A percentile compares a stretch with the other conserved stretches of the same genome.
Evolutionary conservation across 1,140 invertebrate species (phyloP).

Genomic region (Drosophila suzukii): DNA sequence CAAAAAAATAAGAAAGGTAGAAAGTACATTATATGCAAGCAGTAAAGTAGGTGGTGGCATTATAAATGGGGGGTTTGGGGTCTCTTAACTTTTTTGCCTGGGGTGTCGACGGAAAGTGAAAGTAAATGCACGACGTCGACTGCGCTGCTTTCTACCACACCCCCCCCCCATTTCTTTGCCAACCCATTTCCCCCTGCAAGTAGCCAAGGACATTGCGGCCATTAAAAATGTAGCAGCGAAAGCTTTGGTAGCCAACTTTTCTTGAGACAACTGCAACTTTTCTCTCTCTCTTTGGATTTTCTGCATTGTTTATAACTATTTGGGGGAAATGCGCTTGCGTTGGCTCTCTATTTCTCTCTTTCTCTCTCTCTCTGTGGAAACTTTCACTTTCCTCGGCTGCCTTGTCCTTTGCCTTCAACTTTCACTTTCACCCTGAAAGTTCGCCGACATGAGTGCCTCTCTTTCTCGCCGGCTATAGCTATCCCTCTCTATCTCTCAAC

Average conservation of each 20-base stretch:
- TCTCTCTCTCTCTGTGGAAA: slow-evolving; percentile 6
- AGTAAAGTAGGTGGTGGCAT: slow-evolving; percentile 3
- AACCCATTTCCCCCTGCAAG: slow-evolving; percentile 43
- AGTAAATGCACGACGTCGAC: slow-evolving; percentile 56
- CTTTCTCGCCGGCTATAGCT: slow-evolving; percentile 5
- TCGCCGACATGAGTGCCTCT: slow-evolving; percentile 53
- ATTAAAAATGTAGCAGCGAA: slow-evolving; percentile 75
- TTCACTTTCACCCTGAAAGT: slow-evolving; percentile 79
- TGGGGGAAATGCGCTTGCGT: slow-evolving; percentile 36
- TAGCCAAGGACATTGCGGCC: slow-evolving; percentile 81
- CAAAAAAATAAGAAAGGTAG: background rate
- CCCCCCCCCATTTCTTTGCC: slow-evolving; percentile 53
- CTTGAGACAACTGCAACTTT: slow-evolving; percentile 71
- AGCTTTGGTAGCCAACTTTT: slow-evolving; percentile 51
- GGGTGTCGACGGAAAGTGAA: slow-evolving; percentile 73
- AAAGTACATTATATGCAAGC: slow-evolving; percentile 81
- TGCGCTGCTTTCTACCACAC: slow-evolving; percentile 23
- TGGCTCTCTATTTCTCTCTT: slow-evolving; percentile 13
- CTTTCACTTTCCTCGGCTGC: slow-evolving; percentile 72
- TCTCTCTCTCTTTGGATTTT: slow-evolving; percentile 5
- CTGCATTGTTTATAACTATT: slow-evolving; percentile 65
- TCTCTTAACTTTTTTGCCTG: slow-evolving; percentile 28
- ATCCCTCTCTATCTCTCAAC: slow-evolving; percentile 44
- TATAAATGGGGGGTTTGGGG: background rate
- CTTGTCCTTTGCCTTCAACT: slow-evolving; percentile 79